Conservation (phyloP, 2,113 vertebrate species). For the Sapayoa aenigma region DNA sequence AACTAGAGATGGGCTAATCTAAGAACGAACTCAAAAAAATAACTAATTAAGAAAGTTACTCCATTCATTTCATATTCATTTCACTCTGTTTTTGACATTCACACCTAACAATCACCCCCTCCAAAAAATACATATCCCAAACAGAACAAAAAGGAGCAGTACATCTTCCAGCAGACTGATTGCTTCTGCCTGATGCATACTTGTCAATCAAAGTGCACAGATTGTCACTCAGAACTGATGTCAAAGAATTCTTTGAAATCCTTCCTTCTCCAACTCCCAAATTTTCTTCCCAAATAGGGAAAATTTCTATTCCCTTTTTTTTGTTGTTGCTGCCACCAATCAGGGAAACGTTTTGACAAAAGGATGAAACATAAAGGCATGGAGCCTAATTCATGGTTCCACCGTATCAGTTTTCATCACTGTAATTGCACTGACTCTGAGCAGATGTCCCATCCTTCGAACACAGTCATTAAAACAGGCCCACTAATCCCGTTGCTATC, state of each 20-base stretch:
- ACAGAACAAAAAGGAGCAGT: background rate
- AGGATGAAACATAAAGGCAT: background rate
- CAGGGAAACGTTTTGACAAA: background rate
- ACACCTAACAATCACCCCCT: background rate
- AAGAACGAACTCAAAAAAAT: background rate
- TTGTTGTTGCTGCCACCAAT: background rate
- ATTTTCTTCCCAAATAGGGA: background rate
- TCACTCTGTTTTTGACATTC: background rate
- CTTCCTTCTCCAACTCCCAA: background rate
- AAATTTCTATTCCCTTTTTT: background rate
- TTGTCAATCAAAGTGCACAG: background rate
- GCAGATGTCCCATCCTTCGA: background rate
- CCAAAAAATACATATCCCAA: background rate
- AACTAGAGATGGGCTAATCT: background rate
- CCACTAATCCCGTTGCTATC: background rate
- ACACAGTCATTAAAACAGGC: background rate
- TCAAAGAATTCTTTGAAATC: background rate
- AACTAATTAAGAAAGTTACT: background rate
- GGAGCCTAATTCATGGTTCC: background rate
- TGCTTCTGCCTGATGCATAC: background rate
- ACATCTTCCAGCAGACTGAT: background rate
- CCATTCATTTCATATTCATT: background rate
- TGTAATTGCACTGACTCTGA: background rate
- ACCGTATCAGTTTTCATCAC: background rate
- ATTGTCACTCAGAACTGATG: background rate